Conservation (phyloP, 2,888 invertebrate genomes). For the Eupsilia transversa region DNA sequence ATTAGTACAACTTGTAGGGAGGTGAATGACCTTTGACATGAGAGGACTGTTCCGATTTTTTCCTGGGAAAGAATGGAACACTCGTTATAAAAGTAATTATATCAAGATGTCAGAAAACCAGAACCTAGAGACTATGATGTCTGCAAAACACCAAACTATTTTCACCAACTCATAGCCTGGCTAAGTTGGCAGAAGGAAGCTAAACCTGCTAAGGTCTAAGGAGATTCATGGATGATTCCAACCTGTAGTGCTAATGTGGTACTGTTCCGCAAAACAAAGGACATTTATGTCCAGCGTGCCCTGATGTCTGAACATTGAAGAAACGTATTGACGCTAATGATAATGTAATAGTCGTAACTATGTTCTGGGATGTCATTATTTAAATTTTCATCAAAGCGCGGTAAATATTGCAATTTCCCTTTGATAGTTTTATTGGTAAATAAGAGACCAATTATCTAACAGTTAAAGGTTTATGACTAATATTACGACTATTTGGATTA, state of each 20-base stretch:
- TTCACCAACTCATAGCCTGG: not conserved
- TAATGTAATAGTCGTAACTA: not conserved
- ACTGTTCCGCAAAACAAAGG: not conserved
- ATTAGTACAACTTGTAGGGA: conserved; percentile 34
- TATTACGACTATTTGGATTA: not conserved
- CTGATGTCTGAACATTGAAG: not conserved
- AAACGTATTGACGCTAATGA: not conserved
- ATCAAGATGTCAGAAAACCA: not conserved
- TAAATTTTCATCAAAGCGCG: not conserved
- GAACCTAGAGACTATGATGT: not conserved
- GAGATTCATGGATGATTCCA: too few species aligned
- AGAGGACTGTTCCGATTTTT: not conserved
- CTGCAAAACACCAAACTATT: too few species aligned
- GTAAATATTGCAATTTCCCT: conserved; percentile 4
- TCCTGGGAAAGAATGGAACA: not conserved
- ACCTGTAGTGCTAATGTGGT: not conserved
- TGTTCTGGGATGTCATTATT: not conserved
- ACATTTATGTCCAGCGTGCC: not conserved
- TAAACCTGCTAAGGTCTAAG: not conserved
- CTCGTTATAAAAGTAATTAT: not conserved
- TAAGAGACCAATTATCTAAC: not conserved
- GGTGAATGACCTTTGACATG: conserved; percentile 44
- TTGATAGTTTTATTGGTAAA: conserved; percentile 5
- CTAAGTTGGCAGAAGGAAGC: not conserved
- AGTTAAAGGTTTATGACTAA: not conserved